A percentile compares a stretch with the other conserved stretches of the same genome.
These are phyloP conservation scores for Varanus komodoensis DNA, from an alignment of 2,113 vertebrate genomes.

Conservation along the genomic window DNA sequence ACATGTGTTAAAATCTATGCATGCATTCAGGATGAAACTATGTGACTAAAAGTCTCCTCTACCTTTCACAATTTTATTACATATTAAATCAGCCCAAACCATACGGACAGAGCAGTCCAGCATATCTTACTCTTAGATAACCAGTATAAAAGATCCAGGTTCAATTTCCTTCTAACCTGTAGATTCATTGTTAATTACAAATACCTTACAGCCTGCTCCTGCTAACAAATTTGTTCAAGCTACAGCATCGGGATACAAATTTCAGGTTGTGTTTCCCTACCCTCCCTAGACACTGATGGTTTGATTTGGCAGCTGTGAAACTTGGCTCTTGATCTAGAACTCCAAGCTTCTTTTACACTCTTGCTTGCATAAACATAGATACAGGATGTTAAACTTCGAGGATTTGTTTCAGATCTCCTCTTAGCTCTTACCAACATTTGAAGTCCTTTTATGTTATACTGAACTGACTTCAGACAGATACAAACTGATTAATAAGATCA, in stretches of 20 bases:
- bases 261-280: slow-evolving; percentile 17
- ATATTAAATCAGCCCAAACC: slow-evolving; percentile 37
- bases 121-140: slow-evolving; percentile 1
- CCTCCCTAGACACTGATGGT: slow-evolving; percentile 38
- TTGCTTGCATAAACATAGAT: slow-evolving; percentile 19
- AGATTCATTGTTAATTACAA: slow-evolving; percentile 46
- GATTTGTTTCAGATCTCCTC: slow-evolving; percentile 10
- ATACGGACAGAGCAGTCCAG: slow-evolving; percentile 13
- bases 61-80: not conserved
- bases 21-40: not conserved
- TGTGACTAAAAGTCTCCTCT: not conserved
- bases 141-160: slow-evolving; percentile 4
- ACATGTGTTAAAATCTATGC: not conserved
- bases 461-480: slow-evolving; percentile 41
- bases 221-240: slow-evolving; percentile 59
- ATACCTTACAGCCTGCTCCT: slow-evolving; percentile 43
- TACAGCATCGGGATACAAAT: slow-evolving; percentile 60
- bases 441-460: not conserved
- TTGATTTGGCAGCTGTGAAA: slow-evolving; percentile 70
- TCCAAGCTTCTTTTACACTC: not conserved
- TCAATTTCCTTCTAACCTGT: slow-evolving; percentile 36
- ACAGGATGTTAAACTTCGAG: slow-evolving; percentile 23
- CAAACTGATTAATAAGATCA: not conserved
- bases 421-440: slow-evolving; percentile 3
- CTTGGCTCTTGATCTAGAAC: slow-evolving; percentile 55